Evolutionary conservation across 2,888 invertebrate species (phyloP).

Genomic region (Leptinotarsa tumamoca): DNA sequence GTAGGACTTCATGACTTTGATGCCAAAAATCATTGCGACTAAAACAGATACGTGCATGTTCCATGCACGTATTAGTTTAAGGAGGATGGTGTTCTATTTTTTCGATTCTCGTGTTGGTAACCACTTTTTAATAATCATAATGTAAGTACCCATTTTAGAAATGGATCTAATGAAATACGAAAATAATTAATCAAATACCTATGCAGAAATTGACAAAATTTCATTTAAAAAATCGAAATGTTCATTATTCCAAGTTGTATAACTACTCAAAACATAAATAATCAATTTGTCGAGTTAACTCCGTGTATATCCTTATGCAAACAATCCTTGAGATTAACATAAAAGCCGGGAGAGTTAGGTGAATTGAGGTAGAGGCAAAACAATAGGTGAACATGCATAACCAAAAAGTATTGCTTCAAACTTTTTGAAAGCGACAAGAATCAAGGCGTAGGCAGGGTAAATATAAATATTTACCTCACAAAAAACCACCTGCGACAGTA

Average conservation of each 20-base stretch:
- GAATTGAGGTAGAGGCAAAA: conserved; percentile 13
- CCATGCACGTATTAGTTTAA: too few species aligned
- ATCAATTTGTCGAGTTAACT: neutral
- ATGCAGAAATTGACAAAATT: neutral
- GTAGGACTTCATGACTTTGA: too few species aligned
- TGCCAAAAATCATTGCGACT: too few species aligned
- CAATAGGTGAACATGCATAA: conserved; percentile 20
- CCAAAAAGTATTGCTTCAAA: conserved; percentile 16
- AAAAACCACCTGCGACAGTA: conserved; percentile 63
- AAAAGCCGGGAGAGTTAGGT: conserved; percentile 7
- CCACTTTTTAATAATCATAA: too few species aligned
- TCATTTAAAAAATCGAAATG: neutral
- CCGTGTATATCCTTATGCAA: neutral
- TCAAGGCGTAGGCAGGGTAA: conserved; percentile 48
- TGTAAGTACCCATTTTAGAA: too few species aligned
- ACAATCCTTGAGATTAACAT: conserved; percentile 1
- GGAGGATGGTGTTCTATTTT: too few species aligned
- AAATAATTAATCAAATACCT: too few species aligned
- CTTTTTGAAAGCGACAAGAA: conserved; percentile 14
- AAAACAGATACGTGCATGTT: too few species aligned
- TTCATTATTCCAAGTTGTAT: neutral
- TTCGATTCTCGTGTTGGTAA: too few species aligned
- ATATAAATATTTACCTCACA: conserved; percentile 62
- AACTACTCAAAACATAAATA: neutral
- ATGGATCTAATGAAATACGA: too few species aligned